Evolutionary conservation across 2,797 vertebrate genomes (phyloP).

Genomic region (Luscinia megarhynchos): DNA sequence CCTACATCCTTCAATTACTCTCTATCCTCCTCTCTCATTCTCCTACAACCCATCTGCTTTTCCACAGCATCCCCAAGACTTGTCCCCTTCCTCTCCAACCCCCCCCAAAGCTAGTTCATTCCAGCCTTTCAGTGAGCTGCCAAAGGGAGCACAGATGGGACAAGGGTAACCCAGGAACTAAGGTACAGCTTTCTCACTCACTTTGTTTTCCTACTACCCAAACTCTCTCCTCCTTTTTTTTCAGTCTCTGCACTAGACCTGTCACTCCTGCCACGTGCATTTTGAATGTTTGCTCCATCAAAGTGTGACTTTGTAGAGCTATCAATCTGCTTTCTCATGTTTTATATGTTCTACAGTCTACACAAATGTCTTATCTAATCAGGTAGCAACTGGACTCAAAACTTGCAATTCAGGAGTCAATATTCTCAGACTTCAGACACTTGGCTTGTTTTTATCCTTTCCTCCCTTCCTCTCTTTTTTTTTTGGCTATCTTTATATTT

Average conservation of each 20-base stretch:
- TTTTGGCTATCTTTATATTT: not conserved
- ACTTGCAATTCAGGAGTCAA: not conserved
- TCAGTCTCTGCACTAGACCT: not conserved
- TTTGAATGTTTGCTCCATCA: not conserved
- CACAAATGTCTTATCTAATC: not conserved
- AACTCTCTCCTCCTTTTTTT: not conserved
- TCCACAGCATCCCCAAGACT: not conserved
- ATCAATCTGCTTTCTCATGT: not conserved
- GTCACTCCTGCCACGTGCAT: not conserved
- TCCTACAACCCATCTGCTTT: not conserved
- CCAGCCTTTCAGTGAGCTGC: not conserved
- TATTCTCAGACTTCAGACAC: not conserved
- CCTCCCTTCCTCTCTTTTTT: not conserved
- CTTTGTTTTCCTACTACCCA: not conserved
- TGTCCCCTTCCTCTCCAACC: not conserved
- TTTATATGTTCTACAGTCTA: not conserved
- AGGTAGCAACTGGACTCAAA: not conserved
- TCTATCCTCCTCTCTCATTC: not conserved
- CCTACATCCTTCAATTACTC: conserved; percentile 38
- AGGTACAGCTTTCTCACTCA: not conserved
- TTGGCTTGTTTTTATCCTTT: not conserved
- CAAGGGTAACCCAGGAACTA: not conserved
- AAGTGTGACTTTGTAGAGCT: not conserved
- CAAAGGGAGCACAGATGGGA: not conserved
- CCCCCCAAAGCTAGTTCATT: not conserved